A percentile compares a stretch with the other conserved stretches of the same genome.
These are phyloP conservation scores for Nephrotoma appendiculata DNA, from an alignment of 2,888 invertebrate species.

Conservation along the genomic window DNA sequence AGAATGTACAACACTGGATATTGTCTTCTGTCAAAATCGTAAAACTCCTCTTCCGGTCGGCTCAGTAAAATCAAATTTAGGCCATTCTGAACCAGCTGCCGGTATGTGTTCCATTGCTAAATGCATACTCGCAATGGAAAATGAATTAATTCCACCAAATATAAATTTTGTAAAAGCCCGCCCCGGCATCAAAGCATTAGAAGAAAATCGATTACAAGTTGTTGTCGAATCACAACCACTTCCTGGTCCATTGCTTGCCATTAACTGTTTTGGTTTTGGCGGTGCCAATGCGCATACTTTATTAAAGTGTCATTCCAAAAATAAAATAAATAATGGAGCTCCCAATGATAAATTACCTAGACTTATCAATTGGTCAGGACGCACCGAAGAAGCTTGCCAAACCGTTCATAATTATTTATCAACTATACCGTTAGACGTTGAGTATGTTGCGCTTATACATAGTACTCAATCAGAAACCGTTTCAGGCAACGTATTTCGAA, in stretches of 20 bases:
- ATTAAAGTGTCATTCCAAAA: constrained; percentile 19
- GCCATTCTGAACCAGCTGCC: constrained; percentile 79
- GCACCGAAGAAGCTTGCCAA: constrained; percentile 62
- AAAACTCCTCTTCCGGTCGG: constrained; percentile 67
- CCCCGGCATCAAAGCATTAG: constrained; percentile 43
- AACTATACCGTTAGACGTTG: constrained; percentile 44
- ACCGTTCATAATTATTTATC: constrained; percentile 47
- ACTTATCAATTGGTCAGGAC: constrained; percentile 58
- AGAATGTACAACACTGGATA: constrained; percentile 70
- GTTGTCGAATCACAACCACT: constrained; percentile 57
- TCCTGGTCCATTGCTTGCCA: constrained; percentile 59
- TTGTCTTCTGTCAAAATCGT: constrained; percentile 59
- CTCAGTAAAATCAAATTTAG: constrained; percentile 87
- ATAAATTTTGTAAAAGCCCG: constrained; percentile 56
- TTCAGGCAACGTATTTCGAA: constrained; percentile 56
- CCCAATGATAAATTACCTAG: constrained; percentile 55
- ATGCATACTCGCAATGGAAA: constrained; percentile 67
- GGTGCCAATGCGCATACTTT: constrained; percentile 57
- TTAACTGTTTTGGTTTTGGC: constrained; percentile 90
- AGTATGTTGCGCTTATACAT: constrained; percentile 44
- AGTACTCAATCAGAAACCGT: constrained; percentile 42
- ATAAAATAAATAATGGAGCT: constrained; percentile 37
- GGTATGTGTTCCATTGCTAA: constrained; percentile 73
- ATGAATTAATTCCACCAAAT: constrained; percentile 70
- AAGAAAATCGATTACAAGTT: constrained; percentile 49